Base-by-base conservation (phyloP, 2,888 invertebrate species). In the Nasonovia ribisnigri region DNA sequence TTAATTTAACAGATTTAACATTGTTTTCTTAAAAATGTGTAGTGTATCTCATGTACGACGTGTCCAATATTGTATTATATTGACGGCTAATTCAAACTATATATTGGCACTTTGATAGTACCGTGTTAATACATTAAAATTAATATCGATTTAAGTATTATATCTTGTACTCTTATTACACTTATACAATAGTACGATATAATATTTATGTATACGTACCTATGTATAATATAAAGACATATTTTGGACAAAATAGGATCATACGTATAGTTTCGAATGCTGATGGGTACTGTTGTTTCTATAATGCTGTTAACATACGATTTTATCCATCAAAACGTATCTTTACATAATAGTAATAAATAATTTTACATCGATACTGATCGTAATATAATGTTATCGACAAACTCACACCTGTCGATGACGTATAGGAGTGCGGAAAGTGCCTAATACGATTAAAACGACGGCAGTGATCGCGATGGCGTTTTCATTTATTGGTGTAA, bases 401-500 rank as follows among this genome's bases (percentile, higher is more conserved):
- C 77, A 36, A 20, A 77, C 77, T 77, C 36, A 20, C 36, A 20
- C 77, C 36, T 8, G 77, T 36, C 36, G 3, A 86, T 86, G 86
- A 86, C 86, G 86, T 46, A 86, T 29, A 46, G 5, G 86, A 86
- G 43, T 43, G 46, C 46, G 86, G 16, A 86, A 86, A 43, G n/a
- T 2, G 16, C 46, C 86, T 2, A 46, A 46, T 43, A 86, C 29
- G 46, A 86, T 86, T 29, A 43, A n/a, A 86, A 86, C 46, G 46
- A 29, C 13, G 36, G 77, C 77, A 77, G 20, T 77, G 77, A 36
- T 77, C 77, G 36, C 20, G 5, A 77, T 77, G 77, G 43, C 43
- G 46, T 86, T 86, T 43, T 46, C 86, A 29, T 86, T 86, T 86
- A 86, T 86, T 86, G 86, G 29, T 43, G 86, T 43, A 43, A 43